These are phyloP conservation scores for Caradrina clavipalpis DNA, from an alignment of 2,888 invertebrate genomes.

Conservation along the genomic window DNA sequence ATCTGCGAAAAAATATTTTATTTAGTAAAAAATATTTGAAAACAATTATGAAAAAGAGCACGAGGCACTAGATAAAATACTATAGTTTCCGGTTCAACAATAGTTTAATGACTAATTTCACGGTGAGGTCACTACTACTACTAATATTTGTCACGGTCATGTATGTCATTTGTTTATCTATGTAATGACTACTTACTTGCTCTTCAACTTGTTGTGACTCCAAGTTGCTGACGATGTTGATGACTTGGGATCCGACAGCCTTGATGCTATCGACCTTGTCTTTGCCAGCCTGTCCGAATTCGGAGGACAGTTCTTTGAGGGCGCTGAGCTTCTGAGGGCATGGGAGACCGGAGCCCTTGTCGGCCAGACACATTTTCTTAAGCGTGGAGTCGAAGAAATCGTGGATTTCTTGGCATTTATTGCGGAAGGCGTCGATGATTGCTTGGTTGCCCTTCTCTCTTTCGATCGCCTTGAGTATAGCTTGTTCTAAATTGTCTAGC, in stretches of 20 bases:
- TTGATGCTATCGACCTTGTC: constrained; percentile 94
- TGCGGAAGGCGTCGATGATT: constrained; percentile 95
- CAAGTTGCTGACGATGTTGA: constrained; percentile 95
- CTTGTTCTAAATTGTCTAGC: constrained; percentile 93
- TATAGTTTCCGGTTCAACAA: constrained; percentile 32
- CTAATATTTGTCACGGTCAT: constrained; percentile 26
- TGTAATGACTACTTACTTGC: constrained; percentile 87
- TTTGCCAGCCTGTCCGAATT: constrained; percentile 94
- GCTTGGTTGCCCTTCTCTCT: constrained; percentile 94
- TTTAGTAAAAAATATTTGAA: constrained; percentile 23
- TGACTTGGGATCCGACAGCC: constrained; percentile 93
- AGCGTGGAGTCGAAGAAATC: constrained; percentile 95
- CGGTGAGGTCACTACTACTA: constrained; percentile 27
- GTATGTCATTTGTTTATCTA: constrained; percentile 36
- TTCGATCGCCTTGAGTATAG: constrained; percentile 93
- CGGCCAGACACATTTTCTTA: constrained; percentile 95
- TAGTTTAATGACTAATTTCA: constrained; percentile 35
- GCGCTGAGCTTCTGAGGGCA: constrained; percentile 95
- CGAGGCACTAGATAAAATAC: constrained; percentile 10
- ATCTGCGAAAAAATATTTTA: constrained; percentile 84
- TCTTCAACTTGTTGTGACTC: constrained; percentile 98
- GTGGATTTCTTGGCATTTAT: constrained; percentile 94
- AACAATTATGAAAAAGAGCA: not conserved
- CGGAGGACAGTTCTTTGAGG: constrained; percentile 93
- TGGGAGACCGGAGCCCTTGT: constrained; percentile 95